These are phyloP conservation scores for Muricea muricata DNA, from an alignment of 92 coral and sea anemone genomes.

Conservation along the genomic window DNA sequence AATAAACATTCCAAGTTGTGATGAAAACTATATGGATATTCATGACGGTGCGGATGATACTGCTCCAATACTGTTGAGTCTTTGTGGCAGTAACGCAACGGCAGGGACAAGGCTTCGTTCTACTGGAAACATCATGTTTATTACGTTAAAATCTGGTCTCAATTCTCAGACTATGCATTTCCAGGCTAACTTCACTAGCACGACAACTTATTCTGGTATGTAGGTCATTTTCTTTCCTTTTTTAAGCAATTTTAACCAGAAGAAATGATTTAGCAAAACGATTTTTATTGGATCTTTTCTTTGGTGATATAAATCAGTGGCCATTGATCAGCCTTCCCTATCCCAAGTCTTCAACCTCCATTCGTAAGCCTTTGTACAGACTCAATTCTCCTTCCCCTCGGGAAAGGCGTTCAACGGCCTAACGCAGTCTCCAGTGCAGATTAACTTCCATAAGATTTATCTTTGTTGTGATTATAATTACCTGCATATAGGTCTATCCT, in stretches of 20 bases:
- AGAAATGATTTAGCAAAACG: too few species aligned
- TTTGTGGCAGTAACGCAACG: slow-evolving; percentile 6
- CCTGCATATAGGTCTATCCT: neutral
- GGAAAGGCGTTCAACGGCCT: too few species aligned
- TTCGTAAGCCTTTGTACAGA: too few species aligned
- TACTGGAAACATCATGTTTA: neutral
- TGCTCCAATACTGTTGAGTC: neutral
- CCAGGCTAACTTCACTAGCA: neutral
- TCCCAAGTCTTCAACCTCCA: too few species aligned
- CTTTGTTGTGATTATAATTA: too few species aligned
- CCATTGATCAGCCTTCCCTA: too few species aligned
- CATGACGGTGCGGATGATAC: neutral
- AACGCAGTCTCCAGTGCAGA: too few species aligned
- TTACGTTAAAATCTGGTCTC: neutral
- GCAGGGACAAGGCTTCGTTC: neutral
- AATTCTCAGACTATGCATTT: neutral
- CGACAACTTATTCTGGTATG: neutral
- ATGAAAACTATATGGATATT: neutral
- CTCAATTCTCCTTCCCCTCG: too few species aligned
- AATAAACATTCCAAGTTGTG: neutral
- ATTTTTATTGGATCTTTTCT: too few species aligned
- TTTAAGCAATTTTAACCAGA: too few species aligned
- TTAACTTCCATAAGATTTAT: too few species aligned
- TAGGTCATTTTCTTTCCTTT: neutral
- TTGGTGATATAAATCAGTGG: too few species aligned